These are phyloP conservation scores for Colaptes auratus DNA, from an alignment of 2,113 vertebrate genomes.

Conservation along the genomic window DNA sequence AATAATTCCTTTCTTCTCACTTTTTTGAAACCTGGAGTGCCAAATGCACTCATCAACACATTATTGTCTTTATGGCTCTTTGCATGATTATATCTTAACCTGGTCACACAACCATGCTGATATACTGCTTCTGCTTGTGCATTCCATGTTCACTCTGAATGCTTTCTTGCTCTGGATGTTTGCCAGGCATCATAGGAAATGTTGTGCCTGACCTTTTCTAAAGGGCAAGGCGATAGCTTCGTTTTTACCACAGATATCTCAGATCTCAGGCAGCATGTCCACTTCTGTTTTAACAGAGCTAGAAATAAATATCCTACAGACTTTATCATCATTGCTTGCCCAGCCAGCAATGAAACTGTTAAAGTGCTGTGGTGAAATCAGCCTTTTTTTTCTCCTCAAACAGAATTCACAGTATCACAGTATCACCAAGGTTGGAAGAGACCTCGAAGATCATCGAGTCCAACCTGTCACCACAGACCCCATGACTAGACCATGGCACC, in stretches of 20 bases:
- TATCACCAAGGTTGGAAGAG: too few species aligned
- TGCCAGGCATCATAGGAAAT: background rate
- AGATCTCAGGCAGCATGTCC: background rate
- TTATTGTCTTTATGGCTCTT: background rate
- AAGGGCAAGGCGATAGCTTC: background rate
- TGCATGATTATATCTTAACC: background rate
- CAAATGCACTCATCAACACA: background rate
- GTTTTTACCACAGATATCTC: background rate
- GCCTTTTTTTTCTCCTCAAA: background rate
- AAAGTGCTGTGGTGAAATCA: background rate
- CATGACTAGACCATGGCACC: too few species aligned
- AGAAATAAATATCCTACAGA: background rate
- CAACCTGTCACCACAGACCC: too few species aligned
- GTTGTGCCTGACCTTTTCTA: conserved; percentile 17
- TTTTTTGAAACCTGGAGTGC: background rate
- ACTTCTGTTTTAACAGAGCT: background rate
- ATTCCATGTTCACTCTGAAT: background rate
- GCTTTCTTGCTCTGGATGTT: background rate
- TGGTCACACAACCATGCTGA: background rate
- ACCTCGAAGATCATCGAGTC: too few species aligned
- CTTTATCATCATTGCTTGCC: background rate
- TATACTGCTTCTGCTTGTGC: background rate
- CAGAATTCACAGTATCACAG: too few species aligned
- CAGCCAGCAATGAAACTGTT: background rate
- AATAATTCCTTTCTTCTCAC: background rate